Evolutionary conservation across 2,113 vertebrate species (phyloP).

Genomic region (Hymenochirus boettgeri): DNA sequence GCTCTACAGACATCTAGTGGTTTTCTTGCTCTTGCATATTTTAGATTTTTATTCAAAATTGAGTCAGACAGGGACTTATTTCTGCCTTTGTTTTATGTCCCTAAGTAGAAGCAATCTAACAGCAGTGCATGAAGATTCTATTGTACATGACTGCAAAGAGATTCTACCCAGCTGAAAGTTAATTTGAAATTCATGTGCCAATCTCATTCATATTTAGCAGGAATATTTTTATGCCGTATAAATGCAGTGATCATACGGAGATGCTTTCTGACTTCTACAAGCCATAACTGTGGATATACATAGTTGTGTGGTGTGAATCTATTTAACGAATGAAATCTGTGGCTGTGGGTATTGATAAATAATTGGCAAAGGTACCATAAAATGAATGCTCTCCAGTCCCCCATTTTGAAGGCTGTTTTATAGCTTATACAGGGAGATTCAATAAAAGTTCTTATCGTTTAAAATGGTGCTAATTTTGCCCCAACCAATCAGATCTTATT

Average conservation of each 20-base stretch:
- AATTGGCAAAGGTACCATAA: neutral
- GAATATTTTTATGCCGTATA: conserved; percentile 6
- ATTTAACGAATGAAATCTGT: conserved; percentile 5
- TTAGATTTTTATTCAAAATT: neutral
- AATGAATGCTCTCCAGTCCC: neutral
- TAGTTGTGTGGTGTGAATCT: conserved; percentile 16
- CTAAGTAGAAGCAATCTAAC: neutral
- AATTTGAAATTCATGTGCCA: neutral
- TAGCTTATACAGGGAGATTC: too few species aligned
- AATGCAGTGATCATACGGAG: conserved; percentile 9
- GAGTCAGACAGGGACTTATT: neutral
- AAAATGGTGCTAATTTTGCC: too few species aligned
- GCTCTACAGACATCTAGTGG: conserved; percentile 35
- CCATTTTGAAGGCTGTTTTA: too few species aligned
- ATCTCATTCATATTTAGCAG: conserved; percentile 28
- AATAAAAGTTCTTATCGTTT: too few species aligned
- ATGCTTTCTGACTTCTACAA: conserved; percentile 11
- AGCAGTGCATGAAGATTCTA: neutral
- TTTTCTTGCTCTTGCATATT: accelerated
- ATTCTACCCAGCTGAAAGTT: neutral
- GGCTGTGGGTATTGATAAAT: conserved; percentile 11
- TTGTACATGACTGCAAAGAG: neutral
- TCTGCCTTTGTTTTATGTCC: neutral
- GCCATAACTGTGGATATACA: conserved; percentile 2
- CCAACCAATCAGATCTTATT: too few species aligned